A percentile compares a stretch with the other conserved stretches of the same genome.
Evolutionary conservation across 2,888 invertebrate genomes (phyloP).

Genomic region (Chloroclystis v-ata): DNA sequence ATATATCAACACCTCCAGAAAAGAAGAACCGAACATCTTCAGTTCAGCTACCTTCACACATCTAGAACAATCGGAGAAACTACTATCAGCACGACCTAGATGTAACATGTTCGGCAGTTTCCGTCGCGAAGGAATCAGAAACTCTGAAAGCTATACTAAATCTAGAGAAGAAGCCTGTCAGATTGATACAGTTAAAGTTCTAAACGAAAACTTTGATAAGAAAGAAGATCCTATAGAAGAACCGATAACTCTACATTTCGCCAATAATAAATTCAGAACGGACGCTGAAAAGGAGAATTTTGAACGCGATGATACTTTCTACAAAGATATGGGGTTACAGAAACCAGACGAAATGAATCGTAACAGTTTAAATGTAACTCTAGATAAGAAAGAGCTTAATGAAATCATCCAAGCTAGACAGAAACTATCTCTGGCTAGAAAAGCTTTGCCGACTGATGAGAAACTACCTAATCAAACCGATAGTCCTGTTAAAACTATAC

Average conservation of each 20-base stretch:
- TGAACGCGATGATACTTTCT: constrained; percentile 63
- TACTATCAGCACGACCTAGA: constrained; percentile 60
- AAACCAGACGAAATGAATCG: constrained; percentile 46
- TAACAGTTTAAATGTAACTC: constrained; percentile 61
- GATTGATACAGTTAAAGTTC: constrained; percentile 57
- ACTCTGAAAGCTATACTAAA: constrained; percentile 66
- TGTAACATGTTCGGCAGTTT: constrained; percentile 56
- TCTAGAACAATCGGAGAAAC: constrained; percentile 61
- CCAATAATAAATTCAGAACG: constrained; percentile 61
- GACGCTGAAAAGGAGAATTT: constrained; percentile 72
- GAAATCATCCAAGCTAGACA: constrained; percentile 71
- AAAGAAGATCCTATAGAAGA: constrained; percentile 57
- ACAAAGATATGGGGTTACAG: constrained; percentile 58
- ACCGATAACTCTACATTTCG: constrained; percentile 63
- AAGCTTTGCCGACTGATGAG: constrained; percentile 58
- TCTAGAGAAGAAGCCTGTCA: constrained; percentile 63
- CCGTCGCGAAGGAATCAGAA: constrained; percentile 55
- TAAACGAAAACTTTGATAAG: constrained; percentile 63
- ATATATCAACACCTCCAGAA: constrained; percentile 54
- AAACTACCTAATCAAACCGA: constrained; percentile 50
- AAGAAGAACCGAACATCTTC: constrained; percentile 60
- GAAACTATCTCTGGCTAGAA: constrained; percentile 64
- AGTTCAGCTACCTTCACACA: constrained; percentile 70
- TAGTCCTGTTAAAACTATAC: constrained; percentile 57
- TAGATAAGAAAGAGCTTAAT: constrained; percentile 69